Evolutionary conservation across 2,888 invertebrate genomes (phyloP), one percentile per base, ranked within the genome.

Genomic region (Leptinotarsa tumamoca): DNA sequence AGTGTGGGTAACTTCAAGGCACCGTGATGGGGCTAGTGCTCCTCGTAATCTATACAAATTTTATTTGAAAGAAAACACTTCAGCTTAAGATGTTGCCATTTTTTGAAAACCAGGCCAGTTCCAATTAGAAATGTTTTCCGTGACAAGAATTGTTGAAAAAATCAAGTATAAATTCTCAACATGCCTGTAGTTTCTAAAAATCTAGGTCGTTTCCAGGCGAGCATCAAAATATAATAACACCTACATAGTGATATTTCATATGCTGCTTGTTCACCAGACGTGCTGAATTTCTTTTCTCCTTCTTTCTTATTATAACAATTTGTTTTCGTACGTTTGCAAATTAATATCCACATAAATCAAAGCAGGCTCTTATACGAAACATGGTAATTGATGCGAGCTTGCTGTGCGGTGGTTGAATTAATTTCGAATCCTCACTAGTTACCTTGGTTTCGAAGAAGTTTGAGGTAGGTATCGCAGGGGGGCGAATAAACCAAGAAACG

Each of bases 191-290:
- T 33, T 33, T 33, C 2, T 7, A 33, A 33, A 33, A 43, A 43
- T 43, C 43, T 43, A 43, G 10, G 43, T 43, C 13, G 43, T 43
- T 43, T 43, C 10, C 43, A 43, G 10, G 43, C 43, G 43, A 85
- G 84, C 85, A 86, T 87, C 86, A 87, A 86, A 87, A 87, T 87
- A 86, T 87, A 86, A 86, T 86, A 85, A 86, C 86, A 85, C 87
- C 86, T 84, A 86, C 87, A 80, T 70, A 33, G 71, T 73, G 52
- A 54, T 76, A 70, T 66, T 68, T 73, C 73, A 70, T 71, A 51
- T 61, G 61, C 56, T 70, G 70, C 58, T 58, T 58, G 61, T 15
- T 58, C 14, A 50, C 43, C 17, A 63, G 61, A 77, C 79, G 73
- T 68, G 78, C 79, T 72, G 73, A 77, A 76, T 75, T 76, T 74